These are phyloP conservation scores for Triplophysa yarkandensis DNA, from an alignment of 2,797 vertebrate genomes.

Conservation along the genomic window DNA sequence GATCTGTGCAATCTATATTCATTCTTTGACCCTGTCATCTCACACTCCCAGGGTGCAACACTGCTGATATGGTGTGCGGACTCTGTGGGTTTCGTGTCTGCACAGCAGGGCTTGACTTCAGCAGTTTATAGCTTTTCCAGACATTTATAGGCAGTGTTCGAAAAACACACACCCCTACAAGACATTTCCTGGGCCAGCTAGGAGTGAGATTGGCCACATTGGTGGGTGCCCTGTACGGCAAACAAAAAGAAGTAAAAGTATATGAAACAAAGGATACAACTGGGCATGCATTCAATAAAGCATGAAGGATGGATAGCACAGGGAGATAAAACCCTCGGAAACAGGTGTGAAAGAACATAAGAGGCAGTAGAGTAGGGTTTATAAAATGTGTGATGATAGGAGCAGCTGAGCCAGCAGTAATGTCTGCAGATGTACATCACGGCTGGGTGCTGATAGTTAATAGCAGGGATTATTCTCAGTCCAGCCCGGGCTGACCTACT, in stretches of 20 bases:
- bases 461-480: conserved; percentile 69
- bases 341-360: conserved; percentile 1
- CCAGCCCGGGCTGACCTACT: conserved; percentile 47
- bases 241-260: background rate
- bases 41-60: conserved; percentile 7
- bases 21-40: conserved; percentile 7
- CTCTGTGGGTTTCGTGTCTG: background rate
- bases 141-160: conserved; percentile 1
- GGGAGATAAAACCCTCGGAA: conserved; percentile 36
- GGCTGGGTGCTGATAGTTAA: conserved; percentile 72
- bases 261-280: conserved; percentile 2
- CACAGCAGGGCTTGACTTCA: background rate
- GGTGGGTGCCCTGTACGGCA: conserved; percentile 10
- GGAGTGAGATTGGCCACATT: background rate
- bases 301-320: conserved; percentile 25
- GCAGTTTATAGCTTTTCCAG: conserved; percentile 29
- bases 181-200: background rate
- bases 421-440: conserved; percentile 64
- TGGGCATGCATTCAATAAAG: too few species aligned
- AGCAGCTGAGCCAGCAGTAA: conserved; percentile 74
- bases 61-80: conserved; percentile 2
- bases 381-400: conserved; percentile 58
- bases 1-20: conserved; percentile 18
- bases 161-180: background rate
- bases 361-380: conserved; percentile 36